phyloP scores from a whole-genome alignment of 2,888 invertebrate species.

The Omphaloscelis lunosa region DNA sequence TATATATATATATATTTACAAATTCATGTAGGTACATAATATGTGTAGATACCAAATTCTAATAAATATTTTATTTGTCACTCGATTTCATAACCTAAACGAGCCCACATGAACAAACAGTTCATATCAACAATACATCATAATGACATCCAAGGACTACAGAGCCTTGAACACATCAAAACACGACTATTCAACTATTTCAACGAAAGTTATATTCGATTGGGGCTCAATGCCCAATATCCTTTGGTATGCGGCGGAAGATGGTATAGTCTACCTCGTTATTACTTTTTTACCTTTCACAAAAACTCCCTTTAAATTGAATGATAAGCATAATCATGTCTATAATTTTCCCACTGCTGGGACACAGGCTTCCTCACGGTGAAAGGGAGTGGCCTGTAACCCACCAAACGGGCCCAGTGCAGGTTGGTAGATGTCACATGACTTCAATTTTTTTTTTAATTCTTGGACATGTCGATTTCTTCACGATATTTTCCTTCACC shows the following conservation, averaged over 20 bases:
- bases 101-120: conserved; percentile 14
- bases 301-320: neutral
- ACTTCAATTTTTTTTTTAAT: too few relatives aligned
- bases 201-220: conserved; percentile 43
- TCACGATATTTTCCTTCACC: too few relatives aligned
- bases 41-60: neutral
- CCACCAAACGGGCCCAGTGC: too few relatives aligned
- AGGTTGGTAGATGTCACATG: too few relatives aligned
- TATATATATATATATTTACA: neutral
- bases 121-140: conserved; percentile 19
- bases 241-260: neutral
- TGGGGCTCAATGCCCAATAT: neutral
- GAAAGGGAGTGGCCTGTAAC: too few relatives aligned
- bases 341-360: too few relatives aligned
- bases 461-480: too few relatives aligned
- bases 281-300: neutral
- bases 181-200: conserved; percentile 36
- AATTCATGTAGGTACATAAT: neutral
- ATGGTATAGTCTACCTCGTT: neutral
- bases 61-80: conserved; percentile 20
- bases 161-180: conserved; percentile 46
- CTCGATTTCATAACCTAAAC: conserved; percentile 3
- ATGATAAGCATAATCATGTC: too few relatives aligned
- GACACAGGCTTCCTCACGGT: too few relatives aligned
- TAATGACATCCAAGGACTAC: conserved; percentile 40